Percentiles rank a stretch among this genome's conserved stretches.
phyloP scores from a whole-genome alignment of 2,113 vertebrate species.

The Stegostoma tigrinum region DNA sequence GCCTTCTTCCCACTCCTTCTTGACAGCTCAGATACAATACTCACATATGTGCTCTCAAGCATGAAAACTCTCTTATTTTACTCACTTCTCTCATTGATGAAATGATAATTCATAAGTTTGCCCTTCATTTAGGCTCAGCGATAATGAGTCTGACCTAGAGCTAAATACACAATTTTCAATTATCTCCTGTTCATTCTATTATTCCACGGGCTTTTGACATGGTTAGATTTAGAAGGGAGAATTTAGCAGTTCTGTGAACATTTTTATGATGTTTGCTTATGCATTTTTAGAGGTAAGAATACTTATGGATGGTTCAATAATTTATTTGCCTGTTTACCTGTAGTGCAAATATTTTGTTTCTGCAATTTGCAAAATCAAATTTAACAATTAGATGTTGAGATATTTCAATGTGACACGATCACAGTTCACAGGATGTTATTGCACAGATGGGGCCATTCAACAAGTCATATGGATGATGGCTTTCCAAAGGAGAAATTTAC shows the following conservation, averaged over 20 bases:
- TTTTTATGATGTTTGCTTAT: background rate
- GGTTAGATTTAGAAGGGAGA: background rate
- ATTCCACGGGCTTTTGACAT: background rate
- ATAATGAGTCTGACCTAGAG: background rate
- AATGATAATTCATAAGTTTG: background rate
- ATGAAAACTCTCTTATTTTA: background rate
- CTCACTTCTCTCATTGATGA: background rate
- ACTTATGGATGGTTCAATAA: background rate
- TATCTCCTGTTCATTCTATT: background rate
- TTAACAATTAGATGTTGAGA: background rate
- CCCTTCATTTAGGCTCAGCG: background rate
- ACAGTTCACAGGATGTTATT: too few species aligned
- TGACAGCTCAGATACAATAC: background rate
- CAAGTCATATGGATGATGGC: too few species aligned
- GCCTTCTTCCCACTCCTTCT: background rate
- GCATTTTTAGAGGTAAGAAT: background rate
- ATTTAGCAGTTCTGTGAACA: background rate
- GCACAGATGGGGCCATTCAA: too few species aligned
- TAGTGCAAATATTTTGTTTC: background rate
- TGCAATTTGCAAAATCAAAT: background rate
- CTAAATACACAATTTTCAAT: constrained; percentile 3
- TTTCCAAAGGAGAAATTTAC: too few species aligned
- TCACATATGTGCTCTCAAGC: background rate
- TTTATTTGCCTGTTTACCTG: background rate
- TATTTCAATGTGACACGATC: background rate